These are phyloP conservation scores for Vanessa cardui DNA, from an alignment of 2,888 invertebrate genomes.

Conservation along the genomic window DNA sequence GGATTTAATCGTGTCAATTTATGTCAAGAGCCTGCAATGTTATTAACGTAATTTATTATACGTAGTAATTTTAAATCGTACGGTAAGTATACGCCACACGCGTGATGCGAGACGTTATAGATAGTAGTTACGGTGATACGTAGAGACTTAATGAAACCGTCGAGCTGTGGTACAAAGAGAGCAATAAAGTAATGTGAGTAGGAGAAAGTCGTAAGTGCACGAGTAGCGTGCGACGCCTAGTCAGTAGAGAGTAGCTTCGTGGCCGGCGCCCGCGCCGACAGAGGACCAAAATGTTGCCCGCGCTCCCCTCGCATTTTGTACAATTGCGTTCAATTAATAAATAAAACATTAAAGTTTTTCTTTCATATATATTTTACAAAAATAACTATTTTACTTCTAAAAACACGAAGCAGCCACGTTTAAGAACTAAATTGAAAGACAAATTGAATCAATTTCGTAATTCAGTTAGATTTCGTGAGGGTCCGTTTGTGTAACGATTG, in stretches of 20 bases:
- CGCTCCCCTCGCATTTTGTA: constrained; percentile 4
- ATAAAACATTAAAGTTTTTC: too few species aligned
- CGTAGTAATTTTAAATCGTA: constrained; percentile 52
- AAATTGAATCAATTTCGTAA: too few species aligned
- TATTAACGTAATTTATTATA: constrained; percentile 62
- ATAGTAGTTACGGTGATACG: constrained; percentile 77
- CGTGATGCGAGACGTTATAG: constrained; percentile 58
- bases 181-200: constrained; percentile 73
- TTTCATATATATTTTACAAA: too few species aligned
- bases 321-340: neutral
- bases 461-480: too few species aligned
- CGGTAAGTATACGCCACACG: constrained; percentile 63
- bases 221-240: constrained; percentile 66
- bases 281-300: constrained; percentile 41
- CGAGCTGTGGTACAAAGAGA: constrained; percentile 81
- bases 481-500: too few species aligned
- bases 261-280: constrained; percentile 45
- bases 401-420: too few species aligned
- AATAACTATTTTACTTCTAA: too few species aligned
- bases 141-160: constrained; percentile 81
- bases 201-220: constrained; percentile 61
- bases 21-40: constrained; percentile 71
- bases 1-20: constrained; percentile 72
- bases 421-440: too few species aligned
- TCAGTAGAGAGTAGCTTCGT: constrained; percentile 46